phyloP scores from a whole-genome alignment of 2,797 vertebrate species.

The Taeniopygia guttata region DNA sequence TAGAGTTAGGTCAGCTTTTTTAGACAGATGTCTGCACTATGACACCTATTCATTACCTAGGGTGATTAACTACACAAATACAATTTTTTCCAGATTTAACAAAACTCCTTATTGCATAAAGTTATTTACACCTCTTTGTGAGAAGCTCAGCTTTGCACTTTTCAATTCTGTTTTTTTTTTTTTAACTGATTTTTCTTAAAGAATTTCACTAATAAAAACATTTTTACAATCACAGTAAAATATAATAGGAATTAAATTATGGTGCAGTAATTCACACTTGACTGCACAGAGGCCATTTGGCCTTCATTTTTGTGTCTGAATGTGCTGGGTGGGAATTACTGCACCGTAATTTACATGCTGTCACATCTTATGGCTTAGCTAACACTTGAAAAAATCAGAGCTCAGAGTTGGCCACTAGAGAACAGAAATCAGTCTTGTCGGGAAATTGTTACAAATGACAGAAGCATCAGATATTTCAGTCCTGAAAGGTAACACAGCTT shows the following conservation, averaged over 20 bases:
- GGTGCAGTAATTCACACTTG: slow-evolving; percentile 23
- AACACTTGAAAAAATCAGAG: neutral
- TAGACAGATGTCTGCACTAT: neutral
- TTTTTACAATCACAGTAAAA: slow-evolving; percentile 54
- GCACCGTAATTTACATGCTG: slow-evolving; percentile 39
- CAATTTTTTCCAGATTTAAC: neutral
- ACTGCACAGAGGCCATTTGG: slow-evolving; percentile 44
- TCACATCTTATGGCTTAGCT: slow-evolving; percentile 14
- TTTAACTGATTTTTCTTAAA: slow-evolving; percentile 6
- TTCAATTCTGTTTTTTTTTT: neutral
- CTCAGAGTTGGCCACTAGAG: neutral
- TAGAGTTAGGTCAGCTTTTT: neutral
- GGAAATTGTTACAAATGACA: neutral
- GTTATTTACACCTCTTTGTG: neutral
- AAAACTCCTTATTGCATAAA: neutral
- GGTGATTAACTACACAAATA: neutral
- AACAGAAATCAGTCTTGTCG: neutral
- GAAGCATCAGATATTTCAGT: neutral
- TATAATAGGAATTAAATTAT: slow-evolving; percentile 60
- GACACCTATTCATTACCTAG: neutral
- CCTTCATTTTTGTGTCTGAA: slow-evolving; percentile 35
- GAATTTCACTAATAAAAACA: slow-evolving; percentile 66
- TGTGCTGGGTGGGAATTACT: slow-evolving; percentile 42
- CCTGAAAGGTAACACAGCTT: neutral
- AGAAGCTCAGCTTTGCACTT: neutral